Conservation (phyloP, 1,140 invertebrate genomes). For the Cephus cinctus region DNA sequence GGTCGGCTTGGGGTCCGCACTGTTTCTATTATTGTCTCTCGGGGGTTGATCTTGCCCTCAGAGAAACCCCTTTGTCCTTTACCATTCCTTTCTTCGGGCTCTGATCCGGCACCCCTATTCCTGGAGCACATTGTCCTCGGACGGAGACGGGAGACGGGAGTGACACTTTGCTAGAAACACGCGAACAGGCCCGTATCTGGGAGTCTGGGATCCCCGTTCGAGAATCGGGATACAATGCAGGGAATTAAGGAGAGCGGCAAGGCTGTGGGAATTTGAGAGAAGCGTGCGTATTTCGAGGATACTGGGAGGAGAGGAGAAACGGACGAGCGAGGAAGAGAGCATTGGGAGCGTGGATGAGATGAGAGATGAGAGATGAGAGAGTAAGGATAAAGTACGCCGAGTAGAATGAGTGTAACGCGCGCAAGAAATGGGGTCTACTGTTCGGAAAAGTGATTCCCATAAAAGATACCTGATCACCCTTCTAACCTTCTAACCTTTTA, state of each 20-base stretch:
- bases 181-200: not conserved
- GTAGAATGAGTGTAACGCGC: too few relatives aligned
- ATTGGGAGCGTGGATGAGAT: too few relatives aligned
- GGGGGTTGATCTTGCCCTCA: too few relatives aligned
- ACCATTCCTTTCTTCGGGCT: too few relatives aligned
- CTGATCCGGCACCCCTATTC: too few relatives aligned
- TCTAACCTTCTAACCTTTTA: not conserved
- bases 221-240: too few relatives aligned
- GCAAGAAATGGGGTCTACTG: not conserved
- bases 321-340: constrained; percentile 1
- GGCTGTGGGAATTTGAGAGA: constrained; percentile 30
- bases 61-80: too few relatives aligned
- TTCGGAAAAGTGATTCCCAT: constrained; percentile 15
- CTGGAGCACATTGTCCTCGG: not conserved
- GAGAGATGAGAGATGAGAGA: too few relatives aligned
- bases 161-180: not conserved
- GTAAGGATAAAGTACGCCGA: too few relatives aligned
- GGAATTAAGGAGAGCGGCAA: constrained; percentile 33
- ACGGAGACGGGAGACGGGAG: not conserved
- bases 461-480: constrained; percentile 11
- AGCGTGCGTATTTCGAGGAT: constrained; percentile 7
- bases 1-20: constrained; percentile 28
- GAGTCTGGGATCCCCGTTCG: constrained; percentile 25
- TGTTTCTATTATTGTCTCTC: constrained; percentile 55
- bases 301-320: not conserved